These are phyloP conservation scores for Sinocyclocheilus anophthalmus DNA, from an alignment of 2,113 vertebrate genomes.

Conservation along the genomic window DNA sequence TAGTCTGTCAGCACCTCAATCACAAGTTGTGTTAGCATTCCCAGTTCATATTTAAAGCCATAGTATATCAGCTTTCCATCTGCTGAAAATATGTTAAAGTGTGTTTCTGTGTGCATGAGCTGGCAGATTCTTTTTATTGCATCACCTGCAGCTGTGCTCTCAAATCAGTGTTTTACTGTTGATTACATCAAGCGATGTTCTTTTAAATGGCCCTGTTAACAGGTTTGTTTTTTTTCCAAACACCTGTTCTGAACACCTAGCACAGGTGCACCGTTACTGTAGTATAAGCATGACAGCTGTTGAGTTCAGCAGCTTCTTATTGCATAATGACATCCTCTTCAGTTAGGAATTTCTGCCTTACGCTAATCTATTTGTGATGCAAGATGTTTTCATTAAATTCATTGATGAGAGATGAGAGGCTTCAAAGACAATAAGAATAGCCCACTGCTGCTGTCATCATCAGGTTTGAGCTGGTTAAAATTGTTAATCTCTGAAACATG, in stretches of 20 bases:
- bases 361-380: background rate
- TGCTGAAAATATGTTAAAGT: background rate
- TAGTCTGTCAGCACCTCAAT: background rate
- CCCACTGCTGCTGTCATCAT: background rate
- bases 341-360: background rate
- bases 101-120: background rate
- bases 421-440: background rate
- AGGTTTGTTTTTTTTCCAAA: background rate
- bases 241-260: conserved; percentile 19
- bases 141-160: conserved; percentile 6
- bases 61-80: conserved; percentile 1
- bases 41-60: background rate
- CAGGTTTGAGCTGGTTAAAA: background rate
- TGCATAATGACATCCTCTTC: background rate
- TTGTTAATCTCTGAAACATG: background rate
- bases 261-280: conserved; percentile 18
- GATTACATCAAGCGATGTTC: conserved; percentile 12
- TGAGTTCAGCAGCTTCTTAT: background rate
- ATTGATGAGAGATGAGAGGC: background rate
- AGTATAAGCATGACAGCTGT: background rate
- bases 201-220: background rate
- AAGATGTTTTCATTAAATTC: background rate
- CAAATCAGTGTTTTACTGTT: conserved; percentile 8
- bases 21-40: background rate
- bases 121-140: conserved; percentile 5